phyloP scores from a whole-genome alignment of 2,888 invertebrate genomes.

The Junonia oenone region DNA sequence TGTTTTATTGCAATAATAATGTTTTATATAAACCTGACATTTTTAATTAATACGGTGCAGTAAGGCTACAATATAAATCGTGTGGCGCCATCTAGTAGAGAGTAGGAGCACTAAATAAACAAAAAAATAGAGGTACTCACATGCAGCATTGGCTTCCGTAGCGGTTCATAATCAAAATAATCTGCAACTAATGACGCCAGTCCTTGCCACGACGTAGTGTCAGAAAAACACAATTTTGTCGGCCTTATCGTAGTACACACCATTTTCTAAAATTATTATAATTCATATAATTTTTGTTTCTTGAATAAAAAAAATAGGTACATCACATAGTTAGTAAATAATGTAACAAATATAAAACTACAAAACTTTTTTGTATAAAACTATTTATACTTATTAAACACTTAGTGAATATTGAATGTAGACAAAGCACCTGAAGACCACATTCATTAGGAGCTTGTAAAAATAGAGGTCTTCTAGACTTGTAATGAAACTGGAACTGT shows the following conservation, averaged over 20 bases:
- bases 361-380: too few species aligned
- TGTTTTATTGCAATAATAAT: not conserved
- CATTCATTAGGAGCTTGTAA: slow-evolving; percentile 88
- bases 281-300: too few species aligned
- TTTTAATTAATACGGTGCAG: not conserved
- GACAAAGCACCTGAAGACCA: slow-evolving; percentile 80
- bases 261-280: slow-evolving; percentile 88
- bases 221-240: slow-evolving; percentile 85
- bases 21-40: not conserved
- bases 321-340: too few species aligned
- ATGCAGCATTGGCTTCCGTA: slow-evolving; percentile 82
- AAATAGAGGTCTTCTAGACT: slow-evolving; percentile 82
- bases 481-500: slow-evolving; percentile 81
- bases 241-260: slow-evolving; percentile 91
- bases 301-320: too few species aligned
- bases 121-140: slow-evolving; percentile 76
- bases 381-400: too few species aligned
- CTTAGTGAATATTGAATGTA: too few species aligned
- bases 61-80: not conserved
- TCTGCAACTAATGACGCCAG: slow-evolving; percentile 87
- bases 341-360: too few species aligned
- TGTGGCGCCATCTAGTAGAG: not conserved
- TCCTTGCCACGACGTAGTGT: slow-evolving; percentile 85
- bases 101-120: slow-evolving; percentile 1
- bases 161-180: slow-evolving; percentile 86